Evolutionary conservation across 2,888 invertebrate species (phyloP).

Genomic region (Monopis laevigella): DNA sequence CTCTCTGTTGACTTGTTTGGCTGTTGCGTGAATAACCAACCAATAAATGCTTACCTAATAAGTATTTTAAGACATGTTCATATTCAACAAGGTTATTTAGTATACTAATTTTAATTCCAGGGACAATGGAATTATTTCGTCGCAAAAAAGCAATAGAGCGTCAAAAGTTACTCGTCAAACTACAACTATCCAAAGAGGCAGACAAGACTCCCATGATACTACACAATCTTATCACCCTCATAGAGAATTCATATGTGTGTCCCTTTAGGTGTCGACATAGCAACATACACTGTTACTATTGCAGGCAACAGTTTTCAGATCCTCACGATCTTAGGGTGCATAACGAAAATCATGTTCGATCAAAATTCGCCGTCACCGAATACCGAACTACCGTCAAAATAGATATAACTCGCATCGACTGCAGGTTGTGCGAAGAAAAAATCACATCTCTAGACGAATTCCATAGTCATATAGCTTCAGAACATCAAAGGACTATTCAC

Average conservation of each 20-base stretch:
- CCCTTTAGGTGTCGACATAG: constrained; percentile 56
- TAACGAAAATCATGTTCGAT: constrained; percentile 30
- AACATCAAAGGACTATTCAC: constrained; percentile 43
- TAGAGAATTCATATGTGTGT: constrained; percentile 45
- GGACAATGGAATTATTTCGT: background rate
- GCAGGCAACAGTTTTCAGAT: constrained; percentile 36
- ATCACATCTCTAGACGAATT: constrained; percentile 40
- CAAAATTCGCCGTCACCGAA: constrained; percentile 45
- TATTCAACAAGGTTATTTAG: background rate
- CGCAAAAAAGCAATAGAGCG: background rate
- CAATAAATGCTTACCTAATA: no score
- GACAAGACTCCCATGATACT: constrained; percentile 49
- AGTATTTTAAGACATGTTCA: no score
- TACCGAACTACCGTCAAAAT: constrained; percentile 53
- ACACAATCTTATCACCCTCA: constrained; percentile 43
- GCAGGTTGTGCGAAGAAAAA: constrained; percentile 34
- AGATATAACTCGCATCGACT: constrained; percentile 46
- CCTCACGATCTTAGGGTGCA: constrained; percentile 33
- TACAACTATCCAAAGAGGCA: constrained; percentile 24
- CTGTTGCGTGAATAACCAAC: no score
- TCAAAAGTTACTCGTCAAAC: background rate
- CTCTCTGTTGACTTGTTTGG: no score
- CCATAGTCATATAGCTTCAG: constrained; percentile 34
- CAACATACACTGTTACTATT: constrained; percentile 49
- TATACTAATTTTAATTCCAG: constrained; percentile 7